Evolutionary conservation across 2,113 vertebrate species (phyloP).

Genomic region (Mola mola): DNA sequence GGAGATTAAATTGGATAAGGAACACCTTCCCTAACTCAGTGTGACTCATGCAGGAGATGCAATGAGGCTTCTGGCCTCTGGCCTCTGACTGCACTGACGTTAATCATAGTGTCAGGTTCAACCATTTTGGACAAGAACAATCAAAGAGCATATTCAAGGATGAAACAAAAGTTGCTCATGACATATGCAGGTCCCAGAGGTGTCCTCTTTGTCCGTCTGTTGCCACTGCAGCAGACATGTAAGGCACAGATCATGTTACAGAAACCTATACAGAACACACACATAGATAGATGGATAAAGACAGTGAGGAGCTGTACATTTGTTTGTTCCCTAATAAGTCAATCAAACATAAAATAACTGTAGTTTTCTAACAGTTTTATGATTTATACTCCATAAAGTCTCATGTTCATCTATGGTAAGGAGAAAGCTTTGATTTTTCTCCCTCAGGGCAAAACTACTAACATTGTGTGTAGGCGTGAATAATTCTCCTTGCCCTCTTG

Average conservation of each 20-base stretch:
- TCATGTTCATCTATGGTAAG: slow-evolving; percentile 43
- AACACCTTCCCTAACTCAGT: slow-evolving; percentile 33
- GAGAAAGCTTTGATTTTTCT: slow-evolving; percentile 48
- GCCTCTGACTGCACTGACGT: background rate
- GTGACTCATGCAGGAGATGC: slow-evolving; percentile 49
- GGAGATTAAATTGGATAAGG: slow-evolving; percentile 38
- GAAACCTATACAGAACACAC: background rate
- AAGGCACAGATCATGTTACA: slow-evolving; percentile 3
- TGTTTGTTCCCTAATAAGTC: background rate
- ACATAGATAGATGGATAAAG: background rate
- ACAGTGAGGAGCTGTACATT: background rate
- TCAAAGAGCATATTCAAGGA: slow-evolving; percentile 9
- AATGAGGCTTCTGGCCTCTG: slow-evolving; percentile 4
- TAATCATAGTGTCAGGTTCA: slow-evolving; percentile 43
- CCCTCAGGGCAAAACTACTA: slow-evolving; percentile 53
- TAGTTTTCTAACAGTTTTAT: slow-evolving; percentile 6
- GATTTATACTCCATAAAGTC: slow-evolving; percentile 28
- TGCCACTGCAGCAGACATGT: background rate
- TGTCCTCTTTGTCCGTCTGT: background rate
- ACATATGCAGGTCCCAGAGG: background rate
- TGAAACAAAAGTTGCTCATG: slow-evolving; percentile 13
- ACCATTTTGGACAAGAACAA: slow-evolving; percentile 18
- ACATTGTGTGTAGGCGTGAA: slow-evolving; percentile 60
- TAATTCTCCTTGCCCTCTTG: slow-evolving; percentile 11
- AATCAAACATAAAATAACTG: background rate